phyloP scores from a whole-genome alignment of 2,113 vertebrate species.

The Ctenodactylus gundi region DNA sequence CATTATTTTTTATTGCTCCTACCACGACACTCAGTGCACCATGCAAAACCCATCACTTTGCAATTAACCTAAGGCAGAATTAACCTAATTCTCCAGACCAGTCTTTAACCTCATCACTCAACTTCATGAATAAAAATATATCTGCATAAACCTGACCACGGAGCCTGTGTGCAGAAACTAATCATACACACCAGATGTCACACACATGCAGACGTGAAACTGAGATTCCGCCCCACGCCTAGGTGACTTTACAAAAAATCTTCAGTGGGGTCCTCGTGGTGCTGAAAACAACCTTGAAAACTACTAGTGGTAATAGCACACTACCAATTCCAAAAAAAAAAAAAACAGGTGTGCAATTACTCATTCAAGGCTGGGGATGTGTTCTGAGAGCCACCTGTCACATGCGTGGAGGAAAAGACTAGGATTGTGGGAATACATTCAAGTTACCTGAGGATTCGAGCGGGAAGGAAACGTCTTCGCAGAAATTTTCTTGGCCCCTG shows the following conservation, averaged over 20 bases:
- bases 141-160: neutral
- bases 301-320: neutral
- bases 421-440: too few relatives aligned
- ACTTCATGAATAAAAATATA: neutral
- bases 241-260: neutral
- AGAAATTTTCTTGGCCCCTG: slow-evolving; percentile 79
- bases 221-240: neutral
- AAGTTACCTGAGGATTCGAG: slow-evolving; percentile 81
- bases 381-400: neutral
- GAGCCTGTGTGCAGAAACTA: neutral
- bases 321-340: neutral
- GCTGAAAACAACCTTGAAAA: neutral
- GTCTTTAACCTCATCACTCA: neutral
- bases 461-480: slow-evolving; percentile 74
- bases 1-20: slow-evolving; percentile 17
- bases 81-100: slow-evolving; percentile 57
- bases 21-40: neutral
- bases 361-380: neutral
- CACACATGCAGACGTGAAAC: neutral
- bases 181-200: neutral
- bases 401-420: neutral
- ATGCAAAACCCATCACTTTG: slow-evolving; percentile 24
- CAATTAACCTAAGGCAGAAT: neutral
- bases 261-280: neutral
- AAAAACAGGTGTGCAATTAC: neutral